Conservation (phyloP, 2,888 invertebrate species). For the Pseudanteris insignis region DNA sequence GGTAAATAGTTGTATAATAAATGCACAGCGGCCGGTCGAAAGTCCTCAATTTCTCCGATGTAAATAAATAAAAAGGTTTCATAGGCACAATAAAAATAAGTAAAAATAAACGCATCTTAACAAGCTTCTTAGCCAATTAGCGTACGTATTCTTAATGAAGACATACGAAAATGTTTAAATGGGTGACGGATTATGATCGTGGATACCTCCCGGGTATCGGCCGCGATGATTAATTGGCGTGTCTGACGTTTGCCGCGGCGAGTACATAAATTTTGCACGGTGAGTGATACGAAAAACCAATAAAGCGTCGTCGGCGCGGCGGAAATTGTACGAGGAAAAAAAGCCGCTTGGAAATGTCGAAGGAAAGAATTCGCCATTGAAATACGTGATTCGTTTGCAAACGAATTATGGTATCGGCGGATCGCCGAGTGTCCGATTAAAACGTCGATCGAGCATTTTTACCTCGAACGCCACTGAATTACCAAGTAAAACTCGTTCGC, state of each 20-base stretch:
- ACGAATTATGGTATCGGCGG: conserved; percentile 18
- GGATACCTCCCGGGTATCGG: neutral
- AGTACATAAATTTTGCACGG: conserved; percentile 13
- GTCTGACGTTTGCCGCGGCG: conserved; percentile 1
- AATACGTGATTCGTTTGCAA: conserved; percentile 33
- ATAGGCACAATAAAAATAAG: too few relatives aligned
- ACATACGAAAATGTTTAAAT: conserved; percentile 6
- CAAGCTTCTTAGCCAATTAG: neutral
- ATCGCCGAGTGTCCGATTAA: conserved; percentile 22
- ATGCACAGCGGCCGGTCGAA: too few relatives aligned
- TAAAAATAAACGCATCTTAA: too few relatives aligned
- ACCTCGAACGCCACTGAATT: conserved; percentile 8
- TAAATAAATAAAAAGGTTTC: too few relatives aligned
- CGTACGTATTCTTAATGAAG: conserved; percentile 3
- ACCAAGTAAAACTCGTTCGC: conserved; percentile 20
- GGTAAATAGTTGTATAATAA: too few relatives aligned
- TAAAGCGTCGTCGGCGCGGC: neutral
- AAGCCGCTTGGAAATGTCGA: conserved; percentile 17
- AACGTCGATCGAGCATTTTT: conserved; percentile 16
- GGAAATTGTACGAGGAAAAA: conserved; percentile 1
- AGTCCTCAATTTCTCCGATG: too few relatives aligned
- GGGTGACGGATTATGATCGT: neutral
- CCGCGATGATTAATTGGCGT: conserved; percentile 11
- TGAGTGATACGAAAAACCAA: conserved; percentile 20
- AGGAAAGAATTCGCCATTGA: conserved; percentile 29